A percentile compares a stretch with the other conserved stretches of the same genome.
phyloP scores from a whole-genome alignment of 2,888 invertebrate species.

The Archips xylosteana region DNA sequence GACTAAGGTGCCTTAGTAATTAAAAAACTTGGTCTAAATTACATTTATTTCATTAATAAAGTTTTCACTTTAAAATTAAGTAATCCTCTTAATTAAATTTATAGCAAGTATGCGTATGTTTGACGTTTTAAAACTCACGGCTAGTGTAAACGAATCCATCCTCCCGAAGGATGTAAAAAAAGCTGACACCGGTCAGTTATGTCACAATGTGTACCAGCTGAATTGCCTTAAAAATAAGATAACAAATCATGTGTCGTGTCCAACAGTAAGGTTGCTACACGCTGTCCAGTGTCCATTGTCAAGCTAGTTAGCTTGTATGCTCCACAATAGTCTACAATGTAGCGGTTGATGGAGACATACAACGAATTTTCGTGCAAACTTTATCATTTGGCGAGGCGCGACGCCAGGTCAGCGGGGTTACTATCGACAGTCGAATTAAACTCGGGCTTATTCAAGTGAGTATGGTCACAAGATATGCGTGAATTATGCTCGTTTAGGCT shows the following conservation, averaged over 20 bases:
- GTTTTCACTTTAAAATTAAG: background rate
- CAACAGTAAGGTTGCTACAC: slow-evolving; percentile 37
- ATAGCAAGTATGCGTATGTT: background rate
- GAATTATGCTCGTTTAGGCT: slow-evolving; percentile 9
- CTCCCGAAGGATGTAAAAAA: slow-evolving; percentile 9
- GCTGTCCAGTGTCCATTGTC: slow-evolving; percentile 37
- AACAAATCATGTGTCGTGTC: slow-evolving; percentile 35
- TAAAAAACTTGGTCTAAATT: background rate
- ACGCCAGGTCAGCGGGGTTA: slow-evolving; percentile 8
- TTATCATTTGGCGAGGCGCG: slow-evolving; percentile 29
- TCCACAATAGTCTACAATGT: slow-evolving; percentile 24
- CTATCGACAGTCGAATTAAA: slow-evolving; percentile 17
- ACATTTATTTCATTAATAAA: background rate
- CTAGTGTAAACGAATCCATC: background rate
- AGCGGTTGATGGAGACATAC: slow-evolving; percentile 22
- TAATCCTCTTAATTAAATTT: background rate
- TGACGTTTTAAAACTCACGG: background rate
- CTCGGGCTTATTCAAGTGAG: slow-evolving; percentile 14
- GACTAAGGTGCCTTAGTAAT: background rate
- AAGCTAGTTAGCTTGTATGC: slow-evolving; percentile 25
- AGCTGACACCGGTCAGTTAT: background rate
- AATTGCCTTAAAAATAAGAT: slow-evolving; percentile 37
- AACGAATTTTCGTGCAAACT: slow-evolving; percentile 35
- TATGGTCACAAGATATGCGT: slow-evolving; percentile 6
- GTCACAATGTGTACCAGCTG: slow-evolving; percentile 15